A percentile compares a stretch with the other conserved stretches of the same genome.
Evolutionary conservation across 2,888 invertebrate genomes (phyloP).

Genomic region (Lasioglossum pauxillum): DNA sequence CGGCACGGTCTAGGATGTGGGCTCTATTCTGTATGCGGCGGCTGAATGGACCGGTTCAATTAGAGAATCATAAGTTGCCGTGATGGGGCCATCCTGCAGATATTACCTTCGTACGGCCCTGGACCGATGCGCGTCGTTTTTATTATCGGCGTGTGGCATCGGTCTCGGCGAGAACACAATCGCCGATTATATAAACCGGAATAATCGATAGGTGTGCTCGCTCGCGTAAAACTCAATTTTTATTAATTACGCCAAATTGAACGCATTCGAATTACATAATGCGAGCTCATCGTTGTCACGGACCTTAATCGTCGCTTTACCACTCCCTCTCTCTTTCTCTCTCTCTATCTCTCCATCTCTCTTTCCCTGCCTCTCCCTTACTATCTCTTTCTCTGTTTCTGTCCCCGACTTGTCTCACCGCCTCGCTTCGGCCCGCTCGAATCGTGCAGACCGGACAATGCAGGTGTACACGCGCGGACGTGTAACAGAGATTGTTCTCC

Average conservation of each 20-base stretch:
- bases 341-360: not conserved
- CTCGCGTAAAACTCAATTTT: conserved; percentile 58
- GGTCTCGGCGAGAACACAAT: conserved; percentile 49
- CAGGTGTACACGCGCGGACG: conserved; percentile 50
- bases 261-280: conserved; percentile 64
- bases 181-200: conserved; percentile 56
- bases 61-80: conserved; percentile 83
- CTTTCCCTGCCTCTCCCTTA: not conserved
- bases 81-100: conserved; percentile 82
- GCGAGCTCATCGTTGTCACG: conserved; percentile 43
- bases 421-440: not conserved
- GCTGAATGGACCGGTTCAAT: conserved; percentile 82
- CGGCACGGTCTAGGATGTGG: conserved; percentile 78
- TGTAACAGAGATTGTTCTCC: conserved; percentile 59
- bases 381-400: not conserved
- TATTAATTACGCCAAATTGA: conserved; percentile 68
- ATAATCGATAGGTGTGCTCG: conserved; percentile 62
- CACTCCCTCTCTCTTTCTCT: conserved; percentile 23
- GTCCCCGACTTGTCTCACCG: conserved; percentile 12
- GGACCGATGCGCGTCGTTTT: conserved; percentile 70
- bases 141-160: conserved; percentile 65
- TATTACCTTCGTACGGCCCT: conserved; percentile 77
- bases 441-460: conserved; percentile 32
- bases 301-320: conserved; percentile 46
- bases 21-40: conserved; percentile 79